phyloP scores from a whole-genome alignment of 1,140 invertebrate genomes.

The Tribolium madens region DNA sequence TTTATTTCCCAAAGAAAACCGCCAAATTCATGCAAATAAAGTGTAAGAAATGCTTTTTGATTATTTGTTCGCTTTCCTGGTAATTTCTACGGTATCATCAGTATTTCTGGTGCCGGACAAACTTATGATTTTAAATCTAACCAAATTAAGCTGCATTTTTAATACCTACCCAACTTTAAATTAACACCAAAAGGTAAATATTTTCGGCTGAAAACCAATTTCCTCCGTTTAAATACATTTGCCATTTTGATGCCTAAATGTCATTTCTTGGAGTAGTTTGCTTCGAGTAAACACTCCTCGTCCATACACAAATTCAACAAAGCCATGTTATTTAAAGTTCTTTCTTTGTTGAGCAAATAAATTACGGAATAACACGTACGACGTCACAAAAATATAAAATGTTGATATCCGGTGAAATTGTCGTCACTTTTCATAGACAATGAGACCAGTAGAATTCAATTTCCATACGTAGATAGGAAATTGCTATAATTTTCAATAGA shows the following conservation, averaged over 20 bases:
- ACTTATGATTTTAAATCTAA: no score
- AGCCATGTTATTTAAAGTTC: conserved; percentile 16
- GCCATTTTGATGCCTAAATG: conserved; percentile 9
- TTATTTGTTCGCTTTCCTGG: no score
- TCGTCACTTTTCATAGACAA: conserved; percentile 3
- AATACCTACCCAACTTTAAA: background rate
- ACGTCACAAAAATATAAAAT: background rate
- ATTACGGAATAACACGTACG: background rate
- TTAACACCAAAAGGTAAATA: background rate
- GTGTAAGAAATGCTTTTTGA: no score
- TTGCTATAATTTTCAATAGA: background rate
- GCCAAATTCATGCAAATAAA: no score
- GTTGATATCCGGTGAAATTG: background rate
- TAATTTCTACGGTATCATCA: no score
- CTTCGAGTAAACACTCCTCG: conserved; percentile 1
- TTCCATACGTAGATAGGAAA: conserved; percentile 10
- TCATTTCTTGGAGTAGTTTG: conserved; percentile 8
- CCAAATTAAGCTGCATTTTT: background rate
- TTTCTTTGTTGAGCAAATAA: conserved; percentile 7
- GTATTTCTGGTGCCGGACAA: no score
- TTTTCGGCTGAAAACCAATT: background rate
- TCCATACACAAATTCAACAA: conserved; percentile 3
- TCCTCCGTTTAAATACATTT: background rate
- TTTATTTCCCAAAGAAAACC: no score
- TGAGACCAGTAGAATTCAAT: background rate